Conservation (phyloP, 2,888 invertebrate genomes). For the Spodoptera picta region DNA sequence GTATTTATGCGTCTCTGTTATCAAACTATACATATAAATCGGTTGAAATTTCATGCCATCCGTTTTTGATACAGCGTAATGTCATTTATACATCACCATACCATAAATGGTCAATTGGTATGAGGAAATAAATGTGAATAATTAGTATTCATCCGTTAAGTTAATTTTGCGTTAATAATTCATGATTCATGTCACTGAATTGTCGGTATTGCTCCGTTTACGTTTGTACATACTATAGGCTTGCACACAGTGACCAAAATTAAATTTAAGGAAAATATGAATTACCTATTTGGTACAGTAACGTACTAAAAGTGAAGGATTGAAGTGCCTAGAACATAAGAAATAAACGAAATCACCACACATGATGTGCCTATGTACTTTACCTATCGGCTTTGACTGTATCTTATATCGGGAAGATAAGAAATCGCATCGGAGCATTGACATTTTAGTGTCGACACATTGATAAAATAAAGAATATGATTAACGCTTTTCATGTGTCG, state of each 20-base stretch:
- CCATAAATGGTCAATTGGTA: constrained; percentile 16
- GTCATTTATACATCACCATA: not conserved
- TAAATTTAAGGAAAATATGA: constrained; percentile 34
- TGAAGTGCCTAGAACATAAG: no score
- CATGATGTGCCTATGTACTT: not conserved
- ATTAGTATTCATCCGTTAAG: constrained; percentile 10
- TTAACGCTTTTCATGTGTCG: constrained; percentile 39
- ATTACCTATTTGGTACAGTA: no score
- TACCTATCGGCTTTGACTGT: constrained; percentile 3
- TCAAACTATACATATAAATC: not conserved
- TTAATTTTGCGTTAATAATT: constrained; percentile 18
- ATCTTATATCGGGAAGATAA: constrained; percentile 45
- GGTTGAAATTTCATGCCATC: constrained; percentile 2
- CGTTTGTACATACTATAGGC: constrained; percentile 2
- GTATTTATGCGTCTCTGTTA: constrained; percentile 1
- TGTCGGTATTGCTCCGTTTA: constrained; percentile 3
- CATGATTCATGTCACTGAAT: constrained; percentile 18
- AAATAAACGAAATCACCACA: not conserved
- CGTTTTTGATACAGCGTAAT: not conserved
- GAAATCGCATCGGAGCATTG: constrained; percentile 59
- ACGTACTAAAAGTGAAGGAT: no score
- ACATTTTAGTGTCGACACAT: constrained; percentile 52
- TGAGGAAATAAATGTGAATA: constrained; percentile 17
- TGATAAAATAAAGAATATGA: constrained; percentile 56
- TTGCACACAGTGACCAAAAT: constrained; percentile 9